Conservation (phyloP, 1,140 invertebrate genomes). For the Bombus confusus region DNA sequence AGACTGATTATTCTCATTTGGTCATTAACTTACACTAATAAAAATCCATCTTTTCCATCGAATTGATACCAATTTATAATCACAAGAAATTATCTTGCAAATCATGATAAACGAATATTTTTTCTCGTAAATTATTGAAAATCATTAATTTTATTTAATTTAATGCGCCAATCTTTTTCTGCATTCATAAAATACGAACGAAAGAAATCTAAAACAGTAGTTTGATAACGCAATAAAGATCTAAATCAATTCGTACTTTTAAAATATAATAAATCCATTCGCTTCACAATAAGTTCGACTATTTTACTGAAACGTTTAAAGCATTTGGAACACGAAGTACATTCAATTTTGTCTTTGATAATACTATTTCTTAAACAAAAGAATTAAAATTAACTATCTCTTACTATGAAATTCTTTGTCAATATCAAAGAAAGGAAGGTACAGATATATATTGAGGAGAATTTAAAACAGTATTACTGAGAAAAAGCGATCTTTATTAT, state of each 20-base stretch:
- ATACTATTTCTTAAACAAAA: neutral
- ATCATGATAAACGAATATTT: neutral
- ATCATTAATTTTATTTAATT: neutral
- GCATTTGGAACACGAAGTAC: neutral
- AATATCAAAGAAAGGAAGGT: neutral
- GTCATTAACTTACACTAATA: neutral
- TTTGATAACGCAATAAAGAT: too few species aligned
- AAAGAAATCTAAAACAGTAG: neutral
- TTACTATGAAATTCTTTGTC: neutral
- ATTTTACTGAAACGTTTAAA: neutral
- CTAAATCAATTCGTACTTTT: neutral
- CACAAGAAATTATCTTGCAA: neutral
- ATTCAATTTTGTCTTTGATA: neutral
- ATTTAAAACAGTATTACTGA: neutral
- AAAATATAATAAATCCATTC: neutral
- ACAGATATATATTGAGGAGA: neutral
- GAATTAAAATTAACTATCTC: neutral
- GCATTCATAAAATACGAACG: too few species aligned
- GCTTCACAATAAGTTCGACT: neutral
- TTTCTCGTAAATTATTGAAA: neutral
- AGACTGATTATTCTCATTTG: neutral
- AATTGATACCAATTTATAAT: too few species aligned
- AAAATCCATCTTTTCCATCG: neutral
- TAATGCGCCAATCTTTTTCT: neutral
- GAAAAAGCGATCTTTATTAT: conserved; percentile 3